Percentiles rank a stretch among this genome's conserved stretches.
Conservation (phyloP, 2,888 invertebrate species). For the Drosophila rubida region DNA sequence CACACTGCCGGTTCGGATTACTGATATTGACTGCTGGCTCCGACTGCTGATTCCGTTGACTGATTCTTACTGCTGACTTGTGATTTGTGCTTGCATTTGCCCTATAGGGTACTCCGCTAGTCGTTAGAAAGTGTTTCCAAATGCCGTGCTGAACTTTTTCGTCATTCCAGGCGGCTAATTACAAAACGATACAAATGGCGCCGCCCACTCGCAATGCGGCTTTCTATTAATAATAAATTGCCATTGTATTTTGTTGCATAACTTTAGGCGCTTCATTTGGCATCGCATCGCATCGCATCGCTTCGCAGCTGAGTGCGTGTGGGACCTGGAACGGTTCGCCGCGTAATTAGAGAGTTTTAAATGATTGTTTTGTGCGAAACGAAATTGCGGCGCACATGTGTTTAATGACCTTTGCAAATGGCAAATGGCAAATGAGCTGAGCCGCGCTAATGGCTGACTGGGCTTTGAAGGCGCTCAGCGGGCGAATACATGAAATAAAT, state of each 20-base stretch:
- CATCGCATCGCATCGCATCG: background rate
- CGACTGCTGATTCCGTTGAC: too few species aligned
- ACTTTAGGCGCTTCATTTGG: conserved; percentile 55
- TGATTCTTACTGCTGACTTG: too few species aligned
- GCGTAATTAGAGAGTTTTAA: conserved; percentile 52
- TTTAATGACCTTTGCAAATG: conserved; percentile 43
- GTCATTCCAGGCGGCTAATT: conserved; percentile 62
- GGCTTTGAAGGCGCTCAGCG: conserved; percentile 9
- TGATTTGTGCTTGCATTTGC: too few species aligned
- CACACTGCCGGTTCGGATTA: too few species aligned
- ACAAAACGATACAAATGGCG: conserved; percentile 50
- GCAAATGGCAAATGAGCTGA: conserved; percentile 28
- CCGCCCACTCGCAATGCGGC: conserved; percentile 25
- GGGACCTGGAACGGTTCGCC: conserved; percentile 8
- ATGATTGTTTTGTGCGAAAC: conserved; percentile 52
- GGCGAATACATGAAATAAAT: background rate
- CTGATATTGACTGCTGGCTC: too few species aligned
- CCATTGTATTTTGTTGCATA: conserved; percentile 43
- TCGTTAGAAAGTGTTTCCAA: background rate
- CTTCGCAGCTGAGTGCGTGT: background rate
- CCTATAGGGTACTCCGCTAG: conserved; percentile 12
- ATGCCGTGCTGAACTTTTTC: conserved; percentile 5
- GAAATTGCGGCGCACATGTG: conserved; percentile 40
- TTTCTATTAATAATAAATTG: conserved; percentile 72
- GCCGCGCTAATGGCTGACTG: conserved; percentile 24